phyloP scores from a whole-genome alignment of 2,888 invertebrate genomes.

The Nemotelus nigrinus region DNA sequence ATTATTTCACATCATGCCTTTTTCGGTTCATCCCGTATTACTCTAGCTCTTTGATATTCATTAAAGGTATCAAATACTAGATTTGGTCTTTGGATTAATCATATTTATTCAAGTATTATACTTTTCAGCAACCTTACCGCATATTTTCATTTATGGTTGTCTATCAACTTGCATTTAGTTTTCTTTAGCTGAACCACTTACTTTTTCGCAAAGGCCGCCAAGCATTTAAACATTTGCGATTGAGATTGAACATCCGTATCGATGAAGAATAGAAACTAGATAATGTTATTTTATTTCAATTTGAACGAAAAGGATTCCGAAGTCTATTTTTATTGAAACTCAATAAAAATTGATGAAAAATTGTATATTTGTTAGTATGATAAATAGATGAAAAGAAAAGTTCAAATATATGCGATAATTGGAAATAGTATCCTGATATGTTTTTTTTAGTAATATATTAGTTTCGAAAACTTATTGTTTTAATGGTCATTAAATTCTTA shows the following conservation, averaged over 20 bases:
- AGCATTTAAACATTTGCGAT: conserved; percentile 1
- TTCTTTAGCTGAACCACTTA: conserved; percentile 5
- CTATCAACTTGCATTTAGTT: background rate
- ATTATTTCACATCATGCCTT: conserved; percentile 31
- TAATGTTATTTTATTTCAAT: background rate
- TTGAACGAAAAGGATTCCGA: background rate
- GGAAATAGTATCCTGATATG: background rate
- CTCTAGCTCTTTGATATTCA: background rate
- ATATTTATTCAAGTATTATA: too few species aligned
- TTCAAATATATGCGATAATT: conserved; percentile 20
- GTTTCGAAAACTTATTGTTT: background rate
- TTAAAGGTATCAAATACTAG: too few species aligned
- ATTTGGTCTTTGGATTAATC: too few species aligned
- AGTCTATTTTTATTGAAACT: background rate
- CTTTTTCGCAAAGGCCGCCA: background rate
- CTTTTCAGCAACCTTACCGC: too few species aligned
- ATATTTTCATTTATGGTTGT: too few species aligned
- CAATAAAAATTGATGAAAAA: background rate
- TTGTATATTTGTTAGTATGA: background rate
- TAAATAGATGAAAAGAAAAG: background rate
- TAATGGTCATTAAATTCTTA: conserved; percentile 9
- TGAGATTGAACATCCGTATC: too few species aligned
- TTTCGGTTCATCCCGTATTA: conserved; percentile 38
- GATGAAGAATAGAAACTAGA: background rate
- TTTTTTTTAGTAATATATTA: conserved; percentile 5